These are phyloP conservation scores for Microcebus murinus DNA, from an alignment of 2,113 vertebrate genomes.

Conservation along the genomic window DNA sequence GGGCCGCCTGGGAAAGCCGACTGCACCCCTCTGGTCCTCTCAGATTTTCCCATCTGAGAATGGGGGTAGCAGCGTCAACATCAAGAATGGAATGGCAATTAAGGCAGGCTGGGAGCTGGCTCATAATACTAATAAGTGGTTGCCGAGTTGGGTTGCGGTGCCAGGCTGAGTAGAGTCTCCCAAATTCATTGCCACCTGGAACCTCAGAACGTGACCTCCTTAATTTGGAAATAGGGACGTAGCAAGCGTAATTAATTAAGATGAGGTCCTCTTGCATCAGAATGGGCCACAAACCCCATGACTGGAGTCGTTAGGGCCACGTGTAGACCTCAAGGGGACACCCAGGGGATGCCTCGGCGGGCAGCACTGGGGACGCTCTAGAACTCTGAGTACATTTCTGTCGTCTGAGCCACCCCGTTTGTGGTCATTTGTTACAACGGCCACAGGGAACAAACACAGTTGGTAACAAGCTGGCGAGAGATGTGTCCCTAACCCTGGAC, in stretches of 20 bases:
- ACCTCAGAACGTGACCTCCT: not conserved
- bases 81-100: not conserved
- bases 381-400: not conserved
- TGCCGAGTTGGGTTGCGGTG: not conserved
- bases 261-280: not conserved
- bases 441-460: not conserved
- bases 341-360: fast-evolving
- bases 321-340: not conserved
- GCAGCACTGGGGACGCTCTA: too few relatives aligned
- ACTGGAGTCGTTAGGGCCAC: not conserved
- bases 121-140: fast-evolving
- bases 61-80: fast-evolving
- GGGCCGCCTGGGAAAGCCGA: not conserved
- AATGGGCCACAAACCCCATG: not conserved
- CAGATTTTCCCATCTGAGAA: not conserved
- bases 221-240: not conserved
- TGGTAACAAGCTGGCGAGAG: too few relatives aligned
- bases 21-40: not conserved
- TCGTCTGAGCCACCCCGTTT: not conserved
- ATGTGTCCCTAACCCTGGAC: not conserved
- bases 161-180: not conserved
- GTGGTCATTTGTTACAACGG: not conserved
- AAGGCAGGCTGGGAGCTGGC: not conserved
- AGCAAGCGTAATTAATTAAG: not conserved
- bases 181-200: not conserved